Conservation (phyloP, 1,140 invertebrate genomes). For the Drosophila grimshawi region DNA sequence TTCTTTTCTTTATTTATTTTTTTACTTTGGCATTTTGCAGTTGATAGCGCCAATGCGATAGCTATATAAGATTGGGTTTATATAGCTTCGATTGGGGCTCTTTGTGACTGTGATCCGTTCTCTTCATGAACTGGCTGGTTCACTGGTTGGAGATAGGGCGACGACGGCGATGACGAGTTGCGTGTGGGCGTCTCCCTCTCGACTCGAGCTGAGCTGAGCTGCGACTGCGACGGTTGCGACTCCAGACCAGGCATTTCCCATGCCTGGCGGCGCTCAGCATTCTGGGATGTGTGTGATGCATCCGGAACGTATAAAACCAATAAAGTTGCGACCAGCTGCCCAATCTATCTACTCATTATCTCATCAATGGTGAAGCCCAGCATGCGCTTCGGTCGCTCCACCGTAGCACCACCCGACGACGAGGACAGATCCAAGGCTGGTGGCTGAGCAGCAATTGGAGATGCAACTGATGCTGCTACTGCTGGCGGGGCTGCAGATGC, state of each 20-base stretch:
- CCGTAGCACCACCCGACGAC: slow-evolving; percentile 37
- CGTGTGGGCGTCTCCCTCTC: not conserved
- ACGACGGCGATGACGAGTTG: not conserved
- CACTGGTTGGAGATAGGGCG: slow-evolving; percentile 8
- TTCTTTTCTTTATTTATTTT: slow-evolving; percentile 4
- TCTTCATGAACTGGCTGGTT: slow-evolving; percentile 16
- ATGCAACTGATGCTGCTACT: slow-evolving; percentile 11
- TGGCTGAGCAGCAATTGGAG: slow-evolving; percentile 14
- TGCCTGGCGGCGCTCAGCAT: slow-evolving; percentile 65
- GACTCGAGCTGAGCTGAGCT: slow-evolving; percentile 9
- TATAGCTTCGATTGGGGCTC: slow-evolving; percentile 53
- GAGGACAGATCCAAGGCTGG: slow-evolving; percentile 83
- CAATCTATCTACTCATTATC: slow-evolving; percentile 91
- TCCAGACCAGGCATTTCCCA: slow-evolving; percentile 73
- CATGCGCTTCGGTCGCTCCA: slow-evolving; percentile 85
- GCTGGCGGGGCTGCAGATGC: not conserved
- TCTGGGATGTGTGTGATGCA: slow-evolving; percentile 20
- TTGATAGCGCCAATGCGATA: slow-evolving; percentile 18
- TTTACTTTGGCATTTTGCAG: slow-evolving; percentile 67
- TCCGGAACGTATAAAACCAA: slow-evolving; percentile 62
- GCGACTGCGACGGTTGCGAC: slow-evolving; percentile 18
- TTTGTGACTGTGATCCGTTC: slow-evolving; percentile 43
- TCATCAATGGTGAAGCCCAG: slow-evolving; percentile 93
- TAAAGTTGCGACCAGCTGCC: slow-evolving; percentile 10
- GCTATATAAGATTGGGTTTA: slow-evolving; percentile 43